Evolutionary conservation across 1,140 invertebrate genomes (phyloP).

Genomic region (Heliconius melpomene): DNA sequence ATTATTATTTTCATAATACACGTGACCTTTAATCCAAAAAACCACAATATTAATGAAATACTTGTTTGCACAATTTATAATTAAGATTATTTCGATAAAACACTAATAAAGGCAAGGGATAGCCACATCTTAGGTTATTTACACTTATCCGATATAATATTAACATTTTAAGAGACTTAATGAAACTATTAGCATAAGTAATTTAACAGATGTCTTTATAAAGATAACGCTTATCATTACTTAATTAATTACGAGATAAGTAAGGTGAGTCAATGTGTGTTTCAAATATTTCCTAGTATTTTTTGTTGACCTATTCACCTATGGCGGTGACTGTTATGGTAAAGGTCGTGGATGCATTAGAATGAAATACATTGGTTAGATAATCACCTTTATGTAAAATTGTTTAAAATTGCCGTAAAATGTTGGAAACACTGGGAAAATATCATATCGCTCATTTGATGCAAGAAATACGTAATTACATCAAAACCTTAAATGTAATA

Average conservation of each 20-base stretch:
- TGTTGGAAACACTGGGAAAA: too few species aligned
- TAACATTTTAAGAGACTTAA: not conserved
- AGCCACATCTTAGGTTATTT: not conserved
- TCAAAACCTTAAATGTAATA: too few species aligned
- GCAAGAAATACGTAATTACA: too few species aligned
- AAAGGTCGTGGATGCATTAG: not conserved
- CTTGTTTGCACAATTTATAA: not conserved
- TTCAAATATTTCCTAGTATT: not conserved
- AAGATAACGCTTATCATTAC: not conserved
- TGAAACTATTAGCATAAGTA: conserved; percentile 9
- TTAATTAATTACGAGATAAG: not conserved
- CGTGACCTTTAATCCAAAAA: not conserved
- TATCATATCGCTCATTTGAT: too few species aligned
- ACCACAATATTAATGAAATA: not conserved
- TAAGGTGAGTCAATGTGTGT: not conserved
- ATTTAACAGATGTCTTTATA: conserved; percentile 1
- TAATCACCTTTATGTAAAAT: too few species aligned
- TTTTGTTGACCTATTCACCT: not conserved
- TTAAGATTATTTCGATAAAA: conserved; percentile 11
- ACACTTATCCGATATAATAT: not conserved
- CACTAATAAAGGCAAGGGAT: not conserved
- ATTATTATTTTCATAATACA: not conserved
- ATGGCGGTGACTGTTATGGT: not conserved
- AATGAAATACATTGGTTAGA: too few species aligned
- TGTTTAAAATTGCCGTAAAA: too few species aligned